phyloP scores from a whole-genome alignment of 1,140 invertebrate species.

The Micrasema longulum region DNA sequence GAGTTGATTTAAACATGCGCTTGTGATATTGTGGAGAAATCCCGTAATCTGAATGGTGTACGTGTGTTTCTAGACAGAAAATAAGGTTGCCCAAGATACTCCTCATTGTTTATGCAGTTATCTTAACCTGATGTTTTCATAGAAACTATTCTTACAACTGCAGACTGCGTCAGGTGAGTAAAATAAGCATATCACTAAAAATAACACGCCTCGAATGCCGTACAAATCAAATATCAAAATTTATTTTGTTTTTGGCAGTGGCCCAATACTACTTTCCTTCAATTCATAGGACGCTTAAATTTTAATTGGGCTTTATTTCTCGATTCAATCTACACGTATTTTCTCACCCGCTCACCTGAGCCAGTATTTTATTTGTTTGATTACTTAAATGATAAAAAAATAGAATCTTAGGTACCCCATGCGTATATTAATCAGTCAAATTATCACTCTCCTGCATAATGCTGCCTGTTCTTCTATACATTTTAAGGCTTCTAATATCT shows the following conservation, averaged over 20 bases:
- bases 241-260: slow-evolving; percentile 41
- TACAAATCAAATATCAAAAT: slow-evolving; percentile 32
- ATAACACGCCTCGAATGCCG: slow-evolving; percentile 21
- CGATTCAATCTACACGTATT: too few relatives aligned
- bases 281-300: not conserved
- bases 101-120: slow-evolving; percentile 48
- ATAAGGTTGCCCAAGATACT: slow-evolving; percentile 20
- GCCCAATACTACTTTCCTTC: slow-evolving; percentile 24
- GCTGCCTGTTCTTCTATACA: too few relatives aligned
- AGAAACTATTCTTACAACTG: too few relatives aligned
- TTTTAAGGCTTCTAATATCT: too few relatives aligned
- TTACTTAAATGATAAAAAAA: too few relatives aligned
- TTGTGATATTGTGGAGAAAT: slow-evolving; percentile 6
- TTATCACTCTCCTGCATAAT: too few relatives aligned
- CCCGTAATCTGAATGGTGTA: slow-evolving; percentile 1
- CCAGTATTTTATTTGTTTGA: too few relatives aligned
- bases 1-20: slow-evolving; percentile 13
- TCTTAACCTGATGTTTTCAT: slow-evolving; percentile 44
- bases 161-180: slow-evolving; percentile 31
- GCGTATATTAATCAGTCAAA: too few relatives aligned
- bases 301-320: too few relatives aligned
- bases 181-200: slow-evolving; percentile 36
- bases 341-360: too few relatives aligned
- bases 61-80: slow-evolving; percentile 30
- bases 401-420: too few relatives aligned